These are phyloP conservation scores for Bagarius yarrelli DNA, from an alignment of 2,113 vertebrate genomes.

Conservation along the genomic window DNA sequence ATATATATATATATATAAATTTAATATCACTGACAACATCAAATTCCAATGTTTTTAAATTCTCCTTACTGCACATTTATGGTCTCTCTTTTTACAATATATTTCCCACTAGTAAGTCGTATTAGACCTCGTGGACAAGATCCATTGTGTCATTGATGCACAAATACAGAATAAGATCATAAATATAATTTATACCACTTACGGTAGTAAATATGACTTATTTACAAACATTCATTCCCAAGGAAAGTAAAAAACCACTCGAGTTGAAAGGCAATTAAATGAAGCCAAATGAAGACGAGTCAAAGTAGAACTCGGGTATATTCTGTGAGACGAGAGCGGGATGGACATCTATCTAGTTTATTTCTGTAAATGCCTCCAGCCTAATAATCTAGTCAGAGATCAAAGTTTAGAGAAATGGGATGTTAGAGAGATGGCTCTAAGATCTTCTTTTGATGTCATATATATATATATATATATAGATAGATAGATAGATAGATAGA, in stretches of 20 bases:
- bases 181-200: not conserved
- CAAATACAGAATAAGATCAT: not conserved
- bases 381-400: conserved; percentile 1
- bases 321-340: not conserved
- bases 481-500: no score
- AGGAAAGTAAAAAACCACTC: conserved; percentile 10
- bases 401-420: no score
- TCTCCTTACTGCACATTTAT: not conserved
- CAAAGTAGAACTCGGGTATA: not conserved
- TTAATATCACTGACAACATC: no score
- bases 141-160: not conserved
- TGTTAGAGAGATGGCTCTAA: not conserved
- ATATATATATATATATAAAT: no score
- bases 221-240: conserved; percentile 9
- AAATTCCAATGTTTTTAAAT: not conserved
- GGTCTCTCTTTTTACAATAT: not conserved
- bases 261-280: conserved; percentile 21
- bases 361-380: not conserved
- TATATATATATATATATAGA: not conserved
- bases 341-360: conserved; percentile 21
- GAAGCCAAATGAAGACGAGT: conserved; percentile 10
- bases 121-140: not conserved
- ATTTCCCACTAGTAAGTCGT: not conserved
- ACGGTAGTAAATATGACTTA: conserved; percentile 17
- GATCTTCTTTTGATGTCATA: not conserved